Base-by-base conservation (phyloP, 2,113 vertebrate species). In the Heloderma charlesbogerti region DNA sequence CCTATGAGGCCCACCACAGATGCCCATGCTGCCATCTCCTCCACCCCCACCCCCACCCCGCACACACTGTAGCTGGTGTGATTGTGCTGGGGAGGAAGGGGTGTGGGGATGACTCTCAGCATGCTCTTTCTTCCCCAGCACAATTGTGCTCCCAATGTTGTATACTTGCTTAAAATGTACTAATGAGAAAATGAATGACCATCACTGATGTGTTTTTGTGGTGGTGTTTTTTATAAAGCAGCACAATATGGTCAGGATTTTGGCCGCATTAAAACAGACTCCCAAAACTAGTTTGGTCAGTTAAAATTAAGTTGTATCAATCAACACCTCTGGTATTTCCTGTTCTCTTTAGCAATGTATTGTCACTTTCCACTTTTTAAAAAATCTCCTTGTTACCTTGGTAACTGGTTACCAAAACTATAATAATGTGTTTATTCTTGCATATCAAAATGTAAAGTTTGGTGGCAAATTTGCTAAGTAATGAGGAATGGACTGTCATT, bases 311-410 rank as follows among this genome's bases (percentile, higher is more conserved):
- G 18, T 3, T 72, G 78, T 60, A 77, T 74, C 86, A 12, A 77
- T 74, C 86, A 12, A 8, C 51, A 54, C 54, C 57, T 80, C 83
- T 54, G 4, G 84, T 88, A 88, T 1, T 57, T 60, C 89, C 92
- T 93, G 16, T 66, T 66, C 6, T 75, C 86, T 86, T 91, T 81
- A 85, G 90, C 40, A 66, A 34, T 0, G 0, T 48, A 74, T 71
- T n/a, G 67, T 72, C 37, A 29, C 75, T 80, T 93, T 84, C 85
- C 74, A 48, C 92, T 88, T 80, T 75, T 54, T 10, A 54, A 63
- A 88, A 71, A 48, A n/a, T 72, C 13, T 22, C 63, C 77, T 69
- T 89, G 93, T 95, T 94, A 88, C 93, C 93, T 84, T 82, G 93
- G 94, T 90, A 94, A 93, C 93, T 69, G 88, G 3, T 60, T 89